Conservation (phyloP, 2,113 vertebrate genomes). For the Pteronura brasiliensis region DNA sequence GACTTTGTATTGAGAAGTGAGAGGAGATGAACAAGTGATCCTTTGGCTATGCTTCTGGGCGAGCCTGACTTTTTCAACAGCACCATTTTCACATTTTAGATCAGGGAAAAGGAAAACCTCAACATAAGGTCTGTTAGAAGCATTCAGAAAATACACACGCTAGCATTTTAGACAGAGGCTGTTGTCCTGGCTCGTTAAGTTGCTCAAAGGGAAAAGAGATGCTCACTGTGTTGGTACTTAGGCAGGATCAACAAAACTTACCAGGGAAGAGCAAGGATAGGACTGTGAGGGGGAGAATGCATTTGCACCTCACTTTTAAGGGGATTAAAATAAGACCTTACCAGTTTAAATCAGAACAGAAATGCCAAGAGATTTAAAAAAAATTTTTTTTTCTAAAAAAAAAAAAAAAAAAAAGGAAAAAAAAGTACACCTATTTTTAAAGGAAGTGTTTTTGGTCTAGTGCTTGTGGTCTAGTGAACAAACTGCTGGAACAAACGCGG, state of each 20-base stretch:
- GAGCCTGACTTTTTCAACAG: not conserved
- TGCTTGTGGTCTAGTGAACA: not conserved
- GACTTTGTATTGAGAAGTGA: not conserved
- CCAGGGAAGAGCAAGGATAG: not conserved
- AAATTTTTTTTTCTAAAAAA: not conserved
- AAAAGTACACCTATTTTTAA: not conserved
- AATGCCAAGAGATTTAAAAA: not conserved
- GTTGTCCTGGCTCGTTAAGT: not conserved
- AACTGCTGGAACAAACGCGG: not conserved
- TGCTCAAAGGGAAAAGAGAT: conserved; percentile 3
- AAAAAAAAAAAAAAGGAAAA: conserved; percentile 13
- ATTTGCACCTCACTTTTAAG: conserved; percentile 17
- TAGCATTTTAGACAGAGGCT: not conserved
- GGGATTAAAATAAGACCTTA: not conserved
- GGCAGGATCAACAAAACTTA: not conserved
- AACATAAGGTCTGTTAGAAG: not conserved
- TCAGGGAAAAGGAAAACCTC: not conserved
- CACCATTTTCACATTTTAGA: conserved; percentile 5
- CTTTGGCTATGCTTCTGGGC: not conserved
- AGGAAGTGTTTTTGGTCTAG: not conserved
- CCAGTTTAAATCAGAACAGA: not conserved
- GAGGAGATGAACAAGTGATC: not conserved
- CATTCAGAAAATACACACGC: not conserved
- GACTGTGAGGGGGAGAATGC: not conserved
- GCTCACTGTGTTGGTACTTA: not conserved